These are phyloP conservation scores for Formica selysi DNA, from an alignment of 1,140 invertebrate genomes.

Conservation along the genomic window DNA sequence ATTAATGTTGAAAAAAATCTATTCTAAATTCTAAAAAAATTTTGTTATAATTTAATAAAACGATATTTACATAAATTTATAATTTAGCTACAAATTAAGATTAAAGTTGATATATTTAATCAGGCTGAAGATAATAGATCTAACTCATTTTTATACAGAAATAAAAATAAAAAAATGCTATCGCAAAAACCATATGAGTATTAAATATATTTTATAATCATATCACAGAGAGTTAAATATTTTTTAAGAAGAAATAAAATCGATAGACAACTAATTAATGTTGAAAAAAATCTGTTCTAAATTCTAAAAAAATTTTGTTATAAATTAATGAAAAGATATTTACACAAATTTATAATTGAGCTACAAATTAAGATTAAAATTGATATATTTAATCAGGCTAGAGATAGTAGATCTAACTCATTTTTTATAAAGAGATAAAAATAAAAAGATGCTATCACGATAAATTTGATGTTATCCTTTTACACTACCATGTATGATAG, in stretches of 20 bases:
- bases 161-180: background rate
- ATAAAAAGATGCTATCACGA: background rate
- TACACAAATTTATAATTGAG: background rate
- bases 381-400: background rate
- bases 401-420: background rate
- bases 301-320: background rate
- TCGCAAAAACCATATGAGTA: background rate
- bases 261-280: too few species aligned
- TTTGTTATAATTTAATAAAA: background rate
- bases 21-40: background rate
- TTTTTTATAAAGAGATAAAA: constrained; percentile 4
- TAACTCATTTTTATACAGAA: background rate
- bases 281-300: too few species aligned
- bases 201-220: too few species aligned
- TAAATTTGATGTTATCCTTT: constrained; percentile 7
- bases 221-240: too few species aligned
- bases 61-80: constrained; percentile 2
- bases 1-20: too few species aligned
- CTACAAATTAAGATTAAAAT: background rate
- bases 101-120: background rate
- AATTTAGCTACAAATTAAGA: background rate
- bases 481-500: background rate
- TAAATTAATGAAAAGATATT: background rate
- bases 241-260: too few species aligned
- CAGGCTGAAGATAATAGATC: background rate